These are phyloP conservation scores for Pristionchus pacificus DNA, from an alignment of 1,140 invertebrate species.

Conservation along the genomic window DNA sequence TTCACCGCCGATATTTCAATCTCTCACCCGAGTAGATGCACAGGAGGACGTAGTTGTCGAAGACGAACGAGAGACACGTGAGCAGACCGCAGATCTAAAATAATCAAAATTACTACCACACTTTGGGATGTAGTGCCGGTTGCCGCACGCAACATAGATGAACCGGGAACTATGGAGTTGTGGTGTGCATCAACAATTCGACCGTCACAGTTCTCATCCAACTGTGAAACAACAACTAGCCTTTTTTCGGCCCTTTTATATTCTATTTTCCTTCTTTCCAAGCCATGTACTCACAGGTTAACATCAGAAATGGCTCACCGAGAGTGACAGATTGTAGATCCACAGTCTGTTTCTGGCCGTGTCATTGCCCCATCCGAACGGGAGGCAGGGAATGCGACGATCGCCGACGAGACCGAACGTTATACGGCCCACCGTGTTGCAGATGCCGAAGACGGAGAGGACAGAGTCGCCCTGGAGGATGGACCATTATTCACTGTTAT, in stretches of 20 bases:
- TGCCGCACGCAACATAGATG: neutral
- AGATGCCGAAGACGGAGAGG: slow-evolving; percentile 83
- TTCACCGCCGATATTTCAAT: too few species aligned
- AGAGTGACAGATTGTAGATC: slow-evolving; percentile 85
- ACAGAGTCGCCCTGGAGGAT: slow-evolving; percentile 74
- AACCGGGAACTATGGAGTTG: neutral
- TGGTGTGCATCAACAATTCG: too few species aligned
- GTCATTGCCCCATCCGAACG: slow-evolving; percentile 80
- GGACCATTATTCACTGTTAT: too few species aligned
- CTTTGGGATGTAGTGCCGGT: too few species aligned
- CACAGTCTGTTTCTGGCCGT: slow-evolving; percentile 65
- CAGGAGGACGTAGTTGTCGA: slow-evolving; percentile 72
- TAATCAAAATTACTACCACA: too few species aligned
- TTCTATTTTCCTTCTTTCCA: too few species aligned
- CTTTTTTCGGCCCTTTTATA: too few species aligned
- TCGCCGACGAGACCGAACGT: slow-evolving; percentile 63
- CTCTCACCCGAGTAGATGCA: slow-evolving; percentile 68
- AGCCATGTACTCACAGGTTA: too few species aligned
- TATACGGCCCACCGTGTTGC: slow-evolving; percentile 75
- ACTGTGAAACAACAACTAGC: too few species aligned
- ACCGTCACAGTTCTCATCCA: too few species aligned
- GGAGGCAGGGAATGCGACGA: slow-evolving; percentile 77
- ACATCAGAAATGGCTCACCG: slow-evolving; percentile 60
- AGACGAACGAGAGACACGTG: slow-evolving; percentile 78
- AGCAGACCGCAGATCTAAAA: slow-evolving; percentile 73